A percentile compares a stretch with the other conserved stretches of the same genome.
Evolutionary conservation across 2,888 invertebrate species (phyloP).

Genomic region (Sussaba pulchella): DNA sequence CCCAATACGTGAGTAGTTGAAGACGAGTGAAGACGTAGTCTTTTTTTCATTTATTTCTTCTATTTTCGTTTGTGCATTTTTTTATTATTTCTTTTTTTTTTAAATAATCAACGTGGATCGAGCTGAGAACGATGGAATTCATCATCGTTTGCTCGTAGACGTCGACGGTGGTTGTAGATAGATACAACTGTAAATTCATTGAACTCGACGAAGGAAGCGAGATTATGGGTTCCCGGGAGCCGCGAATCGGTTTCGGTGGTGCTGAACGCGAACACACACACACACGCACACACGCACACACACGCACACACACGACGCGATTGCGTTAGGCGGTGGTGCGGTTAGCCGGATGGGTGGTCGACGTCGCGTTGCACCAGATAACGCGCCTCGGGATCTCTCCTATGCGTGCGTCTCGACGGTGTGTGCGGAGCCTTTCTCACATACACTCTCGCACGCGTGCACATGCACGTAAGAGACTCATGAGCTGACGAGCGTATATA

Average conservation of each 20-base stretch:
- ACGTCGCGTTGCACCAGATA: slow-evolving; percentile 47
- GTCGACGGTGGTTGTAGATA: background rate
- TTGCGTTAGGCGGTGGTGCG: slow-evolving; percentile 5
- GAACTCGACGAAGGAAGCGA: slow-evolving; percentile 20
- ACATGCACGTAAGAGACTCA: background rate
- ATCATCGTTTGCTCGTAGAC: background rate
- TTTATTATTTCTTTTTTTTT: background rate
- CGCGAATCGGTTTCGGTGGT: slow-evolving; percentile 18
- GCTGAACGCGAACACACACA: background rate
- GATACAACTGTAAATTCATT: slow-evolving; percentile 21
- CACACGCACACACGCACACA: background rate
- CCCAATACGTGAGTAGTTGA: slow-evolving; percentile 7
- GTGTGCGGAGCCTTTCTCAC: background rate
- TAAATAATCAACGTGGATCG: background rate
- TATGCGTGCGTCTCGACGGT: background rate
- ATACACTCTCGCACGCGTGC: background rate
- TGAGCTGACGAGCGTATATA: slow-evolving; percentile 29
- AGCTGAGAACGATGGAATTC: slow-evolving; percentile 4
- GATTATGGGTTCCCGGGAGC: slow-evolving; percentile 41
- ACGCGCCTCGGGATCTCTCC: slow-evolving; percentile 14
- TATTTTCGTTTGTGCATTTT: background rate
- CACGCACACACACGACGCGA: background rate
- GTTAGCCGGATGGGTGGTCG: slow-evolving; percentile 38
- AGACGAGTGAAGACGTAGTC: slow-evolving; percentile 11
- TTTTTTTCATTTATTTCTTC: background rate